Percentiles rank a stretch among this genome's conserved stretches.
Evolutionary conservation across 2,888 invertebrate species (phyloP).

Genomic region (Schrankia costaestrigalis): DNA sequence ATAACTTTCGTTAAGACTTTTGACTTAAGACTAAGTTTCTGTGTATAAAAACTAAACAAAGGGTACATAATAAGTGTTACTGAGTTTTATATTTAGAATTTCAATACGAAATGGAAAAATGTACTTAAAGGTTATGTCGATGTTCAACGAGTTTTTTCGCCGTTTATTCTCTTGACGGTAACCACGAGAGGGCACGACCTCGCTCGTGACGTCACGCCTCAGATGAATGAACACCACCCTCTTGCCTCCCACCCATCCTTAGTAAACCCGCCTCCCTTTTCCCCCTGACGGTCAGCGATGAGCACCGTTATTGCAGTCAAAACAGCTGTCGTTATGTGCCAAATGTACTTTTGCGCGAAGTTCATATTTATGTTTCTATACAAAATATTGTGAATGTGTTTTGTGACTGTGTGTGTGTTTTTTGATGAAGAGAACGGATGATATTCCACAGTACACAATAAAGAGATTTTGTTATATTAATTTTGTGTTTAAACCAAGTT

Average conservation of each 20-base stretch:
- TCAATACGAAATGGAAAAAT: constrained; percentile 19
- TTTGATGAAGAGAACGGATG: too few relatives aligned
- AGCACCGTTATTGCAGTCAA: constrained; percentile 54
- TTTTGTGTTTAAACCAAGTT: too few relatives aligned
- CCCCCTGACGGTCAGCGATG: constrained; percentile 51
- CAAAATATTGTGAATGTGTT: too few relatives aligned
- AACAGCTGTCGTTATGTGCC: constrained; percentile 50
- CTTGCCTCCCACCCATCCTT: constrained; percentile 28
- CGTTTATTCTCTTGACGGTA: constrained; percentile 43
- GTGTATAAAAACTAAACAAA: too few relatives aligned
- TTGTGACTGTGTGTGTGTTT: too few relatives aligned
- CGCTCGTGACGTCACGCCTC: constrained; percentile 66
- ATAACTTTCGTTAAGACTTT: too few relatives aligned
- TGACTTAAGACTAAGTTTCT: too few relatives aligned
- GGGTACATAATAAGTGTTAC: too few relatives aligned
- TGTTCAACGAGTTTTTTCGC: constrained; percentile 46
- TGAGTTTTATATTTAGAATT: constrained; percentile 1
- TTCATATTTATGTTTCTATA: too few relatives aligned
- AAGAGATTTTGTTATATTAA: too few relatives aligned
- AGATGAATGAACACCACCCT: constrained; percentile 72
- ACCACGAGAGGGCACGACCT: constrained; percentile 67
- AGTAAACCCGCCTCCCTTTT: too few relatives aligned
- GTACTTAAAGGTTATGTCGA: constrained; percentile 37
- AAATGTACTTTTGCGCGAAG: constrained; percentile 13
- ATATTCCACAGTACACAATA: too few relatives aligned